Evolutionary conservation across 2,113 vertebrate species (phyloP).

Genomic region (Vicugna pacos): DNA sequence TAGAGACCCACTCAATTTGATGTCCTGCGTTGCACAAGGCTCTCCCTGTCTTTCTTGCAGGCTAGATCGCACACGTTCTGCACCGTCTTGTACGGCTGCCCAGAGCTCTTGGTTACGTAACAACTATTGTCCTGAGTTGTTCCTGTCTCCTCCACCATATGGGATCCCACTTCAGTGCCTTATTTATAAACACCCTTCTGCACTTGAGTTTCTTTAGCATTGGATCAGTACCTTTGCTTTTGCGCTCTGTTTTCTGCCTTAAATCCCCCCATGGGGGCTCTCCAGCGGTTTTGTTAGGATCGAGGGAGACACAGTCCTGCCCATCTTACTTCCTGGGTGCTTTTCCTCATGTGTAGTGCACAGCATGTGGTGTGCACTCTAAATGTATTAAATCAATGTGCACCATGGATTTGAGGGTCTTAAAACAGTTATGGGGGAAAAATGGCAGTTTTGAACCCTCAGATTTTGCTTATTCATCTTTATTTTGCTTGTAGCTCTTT

Average conservation of each 20-base stretch:
- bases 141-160: background rate
- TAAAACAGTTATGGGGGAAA: background rate
- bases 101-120: background rate
- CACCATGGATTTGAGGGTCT: background rate
- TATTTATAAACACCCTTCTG: background rate
- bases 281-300: background rate
- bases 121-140: accelerated
- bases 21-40: background rate
- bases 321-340: background rate
- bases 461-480: background rate
- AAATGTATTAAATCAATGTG: background rate
- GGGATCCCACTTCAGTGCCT: background rate
- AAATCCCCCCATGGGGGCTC: too few species aligned
- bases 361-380: background rate
- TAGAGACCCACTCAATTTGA: background rate
- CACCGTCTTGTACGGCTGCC: accelerated
- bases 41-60: background rate
- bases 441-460: too few species aligned
- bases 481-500: background rate
- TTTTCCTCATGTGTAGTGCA: accelerated
- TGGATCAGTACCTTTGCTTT: too few species aligned
- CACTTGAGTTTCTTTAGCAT: background rate
- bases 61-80: background rate
- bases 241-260: background rate
- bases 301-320: background rate